A percentile compares a stretch with the other conserved stretches of the same genome.
phyloP scores from a whole-genome alignment of 2,797 vertebrate genomes.

The Novumbra hubbsi region DNA sequence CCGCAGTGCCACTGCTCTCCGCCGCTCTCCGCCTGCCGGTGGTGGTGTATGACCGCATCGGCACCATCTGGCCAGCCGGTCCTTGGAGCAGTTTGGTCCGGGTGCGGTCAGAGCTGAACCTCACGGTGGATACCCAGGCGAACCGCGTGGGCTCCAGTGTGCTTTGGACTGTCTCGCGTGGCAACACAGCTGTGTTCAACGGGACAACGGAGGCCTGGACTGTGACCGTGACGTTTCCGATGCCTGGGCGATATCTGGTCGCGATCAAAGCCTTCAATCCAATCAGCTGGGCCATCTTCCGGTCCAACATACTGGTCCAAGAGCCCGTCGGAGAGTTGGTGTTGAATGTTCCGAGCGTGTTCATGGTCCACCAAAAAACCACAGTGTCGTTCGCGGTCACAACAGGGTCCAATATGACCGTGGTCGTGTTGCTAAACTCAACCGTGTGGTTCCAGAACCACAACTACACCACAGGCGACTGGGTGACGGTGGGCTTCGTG shows the following conservation, averaged over 20 bases:
- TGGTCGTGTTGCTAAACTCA: conserved; percentile 41
- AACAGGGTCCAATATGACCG: conserved; percentile 37
- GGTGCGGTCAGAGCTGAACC: conserved; percentile 27
- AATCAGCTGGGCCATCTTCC: conserved; percentile 39
- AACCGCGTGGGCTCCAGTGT: conserved; percentile 19
- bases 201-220: conserved; percentile 39
- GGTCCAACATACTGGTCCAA: conserved; percentile 40
- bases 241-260: conserved; percentile 38
- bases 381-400: conserved; percentile 17
- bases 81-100: conserved; percentile 32
- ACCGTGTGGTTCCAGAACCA: conserved; percentile 38
- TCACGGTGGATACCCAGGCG: conserved; percentile 23
- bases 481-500: conserved; percentile 41
- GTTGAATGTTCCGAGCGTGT: conserved; percentile 23
- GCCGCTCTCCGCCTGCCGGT: conserved; percentile 17
- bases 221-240: conserved; percentile 28
- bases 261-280: conserved; percentile 47
- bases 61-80: conserved; percentile 19
- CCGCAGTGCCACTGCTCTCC: conserved; percentile 16
- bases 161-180: conserved; percentile 41
- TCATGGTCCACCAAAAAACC: conserved; percentile 17
- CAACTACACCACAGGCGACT: conserved; percentile 33
- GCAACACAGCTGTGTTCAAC: conserved; percentile 28
- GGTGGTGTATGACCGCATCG: conserved; percentile 35
- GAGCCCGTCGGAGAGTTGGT: conserved; percentile 42